Conservation (phyloP, 2,113 vertebrate genomes). For the Zootoca vivipara region DNA sequence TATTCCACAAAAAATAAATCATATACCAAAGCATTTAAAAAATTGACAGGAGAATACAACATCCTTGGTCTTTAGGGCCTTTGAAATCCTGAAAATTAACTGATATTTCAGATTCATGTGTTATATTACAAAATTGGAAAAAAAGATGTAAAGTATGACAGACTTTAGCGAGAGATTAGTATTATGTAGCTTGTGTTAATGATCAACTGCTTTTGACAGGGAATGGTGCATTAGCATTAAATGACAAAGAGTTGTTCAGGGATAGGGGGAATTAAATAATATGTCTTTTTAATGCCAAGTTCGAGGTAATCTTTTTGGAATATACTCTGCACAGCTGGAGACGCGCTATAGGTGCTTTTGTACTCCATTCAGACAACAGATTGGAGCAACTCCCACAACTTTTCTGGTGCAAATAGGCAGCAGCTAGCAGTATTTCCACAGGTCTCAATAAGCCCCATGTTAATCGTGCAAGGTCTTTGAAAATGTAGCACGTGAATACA, state of each 20-base stretch:
- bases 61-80: constrained; percentile 51
- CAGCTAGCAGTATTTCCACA: not conserved
- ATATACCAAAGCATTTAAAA: not conserved
- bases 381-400: not conserved
- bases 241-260: constrained; percentile 28
- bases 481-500: not conserved
- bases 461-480: not conserved
- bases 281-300: constrained; percentile 21
- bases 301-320: not conserved
- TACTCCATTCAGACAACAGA: not conserved
- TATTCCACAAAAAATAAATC: not conserved
- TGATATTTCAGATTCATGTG: constrained; percentile 52
- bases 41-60: constrained; percentile 58
- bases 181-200: constrained; percentile 42
- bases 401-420: not conserved
- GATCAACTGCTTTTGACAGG: constrained; percentile 27
- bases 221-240: not conserved
- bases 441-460: not conserved
- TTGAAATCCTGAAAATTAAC: constrained; percentile 53
- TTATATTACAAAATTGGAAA: constrained; percentile 39
- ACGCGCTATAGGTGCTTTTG: not conserved
- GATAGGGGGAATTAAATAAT: not conserved
- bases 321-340: constrained; percentile 16
- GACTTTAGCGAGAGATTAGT: constrained; percentile 19
- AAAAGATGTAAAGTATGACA: constrained; percentile 6